phyloP scores from a whole-genome alignment of 2,888 invertebrate species.

The Achlya flavicornis region DNA sequence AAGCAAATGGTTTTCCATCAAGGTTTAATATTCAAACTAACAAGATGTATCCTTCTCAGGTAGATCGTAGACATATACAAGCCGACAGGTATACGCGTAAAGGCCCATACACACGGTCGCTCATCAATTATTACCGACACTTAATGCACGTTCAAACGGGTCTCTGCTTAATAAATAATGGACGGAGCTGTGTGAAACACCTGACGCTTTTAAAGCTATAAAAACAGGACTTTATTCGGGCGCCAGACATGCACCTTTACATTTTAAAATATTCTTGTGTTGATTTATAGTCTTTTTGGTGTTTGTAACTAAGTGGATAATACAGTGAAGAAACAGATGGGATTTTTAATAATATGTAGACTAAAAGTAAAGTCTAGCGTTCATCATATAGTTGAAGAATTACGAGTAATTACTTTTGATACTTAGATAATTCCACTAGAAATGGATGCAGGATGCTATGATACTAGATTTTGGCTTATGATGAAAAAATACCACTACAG shows the following conservation, averaged over 20 bases:
- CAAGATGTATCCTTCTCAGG: not conserved
- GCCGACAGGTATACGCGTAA: not conserved
- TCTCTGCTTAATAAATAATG: slow-evolving; percentile 52
- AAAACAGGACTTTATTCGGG: slow-evolving; percentile 21
- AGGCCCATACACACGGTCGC: slow-evolving; percentile 30
- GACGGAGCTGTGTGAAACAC: slow-evolving; percentile 45
- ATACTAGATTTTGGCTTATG: too few species aligned
- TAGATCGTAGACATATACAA: not conserved
- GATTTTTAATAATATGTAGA: not conserved
- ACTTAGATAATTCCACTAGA: too few species aligned
- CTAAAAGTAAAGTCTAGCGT: too few species aligned
- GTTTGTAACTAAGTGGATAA: not conserved
- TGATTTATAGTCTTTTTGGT: not conserved
- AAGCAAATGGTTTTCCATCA: too few species aligned
- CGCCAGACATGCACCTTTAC: slow-evolving; percentile 11
- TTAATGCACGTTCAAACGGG: slow-evolving; percentile 54
- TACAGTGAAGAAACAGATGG: not conserved
- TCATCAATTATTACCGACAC: slow-evolving; percentile 60
- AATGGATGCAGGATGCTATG: too few species aligned
- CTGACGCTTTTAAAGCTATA: slow-evolving; percentile 45
- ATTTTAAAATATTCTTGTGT: slow-evolving; percentile 3
- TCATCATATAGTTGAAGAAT: too few species aligned
- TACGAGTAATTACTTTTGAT: too few species aligned
- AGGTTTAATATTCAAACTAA: too few species aligned
- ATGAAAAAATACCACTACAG: too few species aligned